These are phyloP conservation scores for Planiliza haematocheilus DNA, from an alignment of 2,113 vertebrate genomes.

Conservation along the genomic window DNA sequence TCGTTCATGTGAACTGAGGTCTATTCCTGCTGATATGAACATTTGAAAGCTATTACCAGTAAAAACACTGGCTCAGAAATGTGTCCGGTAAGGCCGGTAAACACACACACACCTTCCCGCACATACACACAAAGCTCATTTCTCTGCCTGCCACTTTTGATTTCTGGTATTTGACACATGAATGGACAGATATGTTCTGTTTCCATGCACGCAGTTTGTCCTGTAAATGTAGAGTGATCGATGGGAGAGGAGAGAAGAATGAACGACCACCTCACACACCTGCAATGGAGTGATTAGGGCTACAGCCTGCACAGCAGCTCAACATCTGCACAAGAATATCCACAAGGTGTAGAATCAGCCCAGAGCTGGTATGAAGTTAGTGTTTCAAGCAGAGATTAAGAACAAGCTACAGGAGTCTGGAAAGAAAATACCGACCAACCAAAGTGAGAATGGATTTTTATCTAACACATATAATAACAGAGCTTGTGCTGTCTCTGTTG, in stretches of 20 bases:
- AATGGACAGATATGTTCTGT: background rate
- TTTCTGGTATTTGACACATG: conserved; percentile 11
- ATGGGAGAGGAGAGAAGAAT: conserved; percentile 7
- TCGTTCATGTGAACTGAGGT: conserved; percentile 45
- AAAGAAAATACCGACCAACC: no score
- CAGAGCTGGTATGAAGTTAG: no score
- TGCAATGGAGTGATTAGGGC: no score
- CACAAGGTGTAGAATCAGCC: no score
- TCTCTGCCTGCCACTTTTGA: conserved; percentile 4
- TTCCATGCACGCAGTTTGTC: background rate
- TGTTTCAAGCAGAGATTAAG: no score
- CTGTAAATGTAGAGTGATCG: conserved; percentile 15
- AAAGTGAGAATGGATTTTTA: no score
- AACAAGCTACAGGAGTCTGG: no score
- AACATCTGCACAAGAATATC: no score
- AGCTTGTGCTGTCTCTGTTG: no score
- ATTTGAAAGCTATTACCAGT: conserved; percentile 8
- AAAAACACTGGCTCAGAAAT: background rate
- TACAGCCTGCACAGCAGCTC: background rate
- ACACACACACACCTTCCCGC: background rate
- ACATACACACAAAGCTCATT: conserved; percentile 8
- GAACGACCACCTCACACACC: no score
- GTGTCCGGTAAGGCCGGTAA: background rate
- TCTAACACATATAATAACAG: no score
- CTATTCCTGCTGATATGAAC: conserved; percentile 54